Evolutionary conservation across 2,797 vertebrate species (phyloP).

Genomic region (Enteromius thamalakanensis): DNA sequence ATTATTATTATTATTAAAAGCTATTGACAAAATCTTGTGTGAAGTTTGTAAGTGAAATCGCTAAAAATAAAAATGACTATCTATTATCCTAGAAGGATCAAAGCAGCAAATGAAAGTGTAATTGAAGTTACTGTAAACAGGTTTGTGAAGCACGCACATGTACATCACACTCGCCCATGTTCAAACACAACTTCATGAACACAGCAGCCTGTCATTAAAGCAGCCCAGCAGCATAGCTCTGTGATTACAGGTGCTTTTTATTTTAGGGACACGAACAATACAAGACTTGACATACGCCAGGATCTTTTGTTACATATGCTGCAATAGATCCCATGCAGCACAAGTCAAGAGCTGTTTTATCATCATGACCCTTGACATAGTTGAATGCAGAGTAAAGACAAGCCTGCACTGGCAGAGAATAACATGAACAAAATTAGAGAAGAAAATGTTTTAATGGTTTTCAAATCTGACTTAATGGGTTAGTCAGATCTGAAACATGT

Average conservation of each 20-base stretch:
- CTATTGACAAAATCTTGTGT: no score
- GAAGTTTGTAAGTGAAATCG: background rate
- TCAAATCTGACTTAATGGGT: background rate
- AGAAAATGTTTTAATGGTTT: background rate
- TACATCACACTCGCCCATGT: background rate
- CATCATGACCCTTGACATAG: background rate
- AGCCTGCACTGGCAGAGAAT: background rate
- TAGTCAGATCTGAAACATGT: background rate
- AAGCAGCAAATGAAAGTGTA: background rate
- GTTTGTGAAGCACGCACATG: background rate
- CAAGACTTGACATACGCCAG: background rate
- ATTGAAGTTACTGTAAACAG: background rate
- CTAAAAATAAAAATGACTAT: background rate
- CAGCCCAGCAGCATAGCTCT: background rate
- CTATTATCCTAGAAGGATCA: background rate
- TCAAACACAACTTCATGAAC: background rate
- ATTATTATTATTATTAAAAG: no score
- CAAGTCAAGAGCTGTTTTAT: background rate
- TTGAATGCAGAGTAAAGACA: background rate
- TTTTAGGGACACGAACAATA: background rate
- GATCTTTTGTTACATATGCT: background rate
- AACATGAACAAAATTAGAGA: background rate
- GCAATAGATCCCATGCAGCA: background rate
- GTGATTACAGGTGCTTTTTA: background rate
- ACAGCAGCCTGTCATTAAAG: slow-evolving; percentile 13